phyloP scores from a whole-genome alignment of 30 jellyfish, hydroid and myxozoan genomes.

The Pelagia noctiluca region DNA sequence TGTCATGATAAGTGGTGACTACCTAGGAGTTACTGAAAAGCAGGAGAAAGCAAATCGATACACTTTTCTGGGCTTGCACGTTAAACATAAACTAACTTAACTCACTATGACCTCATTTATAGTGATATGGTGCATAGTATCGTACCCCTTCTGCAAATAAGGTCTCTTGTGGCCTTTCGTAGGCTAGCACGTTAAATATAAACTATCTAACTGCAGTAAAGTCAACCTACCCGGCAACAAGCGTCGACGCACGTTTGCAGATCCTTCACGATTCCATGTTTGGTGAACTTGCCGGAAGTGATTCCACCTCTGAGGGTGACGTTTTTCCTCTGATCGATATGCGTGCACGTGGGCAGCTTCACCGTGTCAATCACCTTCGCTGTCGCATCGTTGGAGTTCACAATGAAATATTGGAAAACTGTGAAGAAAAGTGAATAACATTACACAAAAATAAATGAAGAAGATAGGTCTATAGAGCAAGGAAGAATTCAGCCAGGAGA shows the following conservation, averaged over 20 bases:
- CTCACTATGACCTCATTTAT: too few species aligned
- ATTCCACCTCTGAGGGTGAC: slow-evolving; percentile 94
- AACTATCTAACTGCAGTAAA: background rate
- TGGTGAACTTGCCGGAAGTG: slow-evolving; percentile 89
- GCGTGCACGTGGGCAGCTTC: slow-evolving; percentile 95
- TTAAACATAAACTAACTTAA: too few species aligned
- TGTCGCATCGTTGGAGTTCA: slow-evolving; percentile 90
- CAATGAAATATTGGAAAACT: slow-evolving; percentile 94
- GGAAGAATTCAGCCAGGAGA: too few species aligned
- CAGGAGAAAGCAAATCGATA: too few species aligned
- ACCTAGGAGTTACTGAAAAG: too few species aligned
- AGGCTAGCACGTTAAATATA: too few species aligned
- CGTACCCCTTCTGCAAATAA: background rate
- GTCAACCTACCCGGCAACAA: slow-evolving; percentile 81
- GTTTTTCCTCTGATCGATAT: slow-evolving; percentile 81
- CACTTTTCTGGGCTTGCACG: too few species aligned
- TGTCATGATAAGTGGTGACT: too few species aligned
- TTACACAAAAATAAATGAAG: background rate
- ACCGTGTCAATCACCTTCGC: slow-evolving; percentile 96
- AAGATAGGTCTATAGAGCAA: too few species aligned
- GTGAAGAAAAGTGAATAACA: background rate
- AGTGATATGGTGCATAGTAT: too few species aligned
- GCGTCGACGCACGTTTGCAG: slow-evolving; percentile 91
- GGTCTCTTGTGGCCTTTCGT: too few species aligned
- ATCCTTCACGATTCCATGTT: slow-evolving; percentile 85